Evolutionary conservation across 1,140 invertebrate species (phyloP).

Genomic region (Hestina assimilis): DNA sequence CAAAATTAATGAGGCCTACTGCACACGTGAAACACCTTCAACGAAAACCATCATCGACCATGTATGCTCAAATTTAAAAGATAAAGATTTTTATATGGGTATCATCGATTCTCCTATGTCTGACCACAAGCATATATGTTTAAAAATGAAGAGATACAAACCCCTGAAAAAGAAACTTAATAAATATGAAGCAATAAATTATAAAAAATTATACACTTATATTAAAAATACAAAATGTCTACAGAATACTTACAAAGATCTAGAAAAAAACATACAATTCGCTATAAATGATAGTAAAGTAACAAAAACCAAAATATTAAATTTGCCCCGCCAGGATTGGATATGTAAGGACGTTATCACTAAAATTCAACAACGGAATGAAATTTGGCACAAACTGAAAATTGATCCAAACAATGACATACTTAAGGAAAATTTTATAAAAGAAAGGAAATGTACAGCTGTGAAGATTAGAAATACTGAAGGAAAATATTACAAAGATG

Average conservation of each 20-base stretch:
- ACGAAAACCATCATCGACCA: constrained; percentile 7
- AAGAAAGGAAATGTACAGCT: too few relatives aligned
- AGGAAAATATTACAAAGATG: too few relatives aligned
- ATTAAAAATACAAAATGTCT: neutral
- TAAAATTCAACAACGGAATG: neutral
- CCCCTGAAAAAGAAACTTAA: neutral
- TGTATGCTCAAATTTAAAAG: constrained; percentile 9
- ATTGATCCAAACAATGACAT: too few relatives aligned
- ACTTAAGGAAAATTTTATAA: too few relatives aligned
- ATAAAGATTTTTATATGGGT: neutral
- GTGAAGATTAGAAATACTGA: too few relatives aligned
- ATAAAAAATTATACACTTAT: neutral
- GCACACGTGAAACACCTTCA: neutral
- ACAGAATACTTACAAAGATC: neutral
- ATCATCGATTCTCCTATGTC: neutral
- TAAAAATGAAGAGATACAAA: neutral
- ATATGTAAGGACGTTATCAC: too few relatives aligned
- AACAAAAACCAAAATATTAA: neutral
- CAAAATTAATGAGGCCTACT: neutral
- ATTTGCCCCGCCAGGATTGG: neutral
- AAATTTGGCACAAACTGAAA: too few relatives aligned
- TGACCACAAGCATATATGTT: too few relatives aligned
- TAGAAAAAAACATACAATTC: neutral
- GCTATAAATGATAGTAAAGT: constrained; percentile 13
- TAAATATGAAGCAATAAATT: neutral